Conservation (phyloP, 2,888 invertebrate species). For the Suillia variegata region DNA sequence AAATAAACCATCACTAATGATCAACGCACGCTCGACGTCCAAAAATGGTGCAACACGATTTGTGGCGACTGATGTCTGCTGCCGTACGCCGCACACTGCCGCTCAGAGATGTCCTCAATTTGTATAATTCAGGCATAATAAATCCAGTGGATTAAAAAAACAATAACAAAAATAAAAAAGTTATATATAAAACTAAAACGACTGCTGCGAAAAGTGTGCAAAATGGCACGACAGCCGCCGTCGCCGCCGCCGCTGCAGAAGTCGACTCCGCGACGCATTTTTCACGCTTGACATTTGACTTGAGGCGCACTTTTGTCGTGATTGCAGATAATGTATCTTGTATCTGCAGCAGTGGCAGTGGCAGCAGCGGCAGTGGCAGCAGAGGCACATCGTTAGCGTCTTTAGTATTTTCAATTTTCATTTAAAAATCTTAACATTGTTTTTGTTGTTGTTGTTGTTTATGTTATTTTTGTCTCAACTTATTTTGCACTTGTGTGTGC, state of each 20-base stretch:
- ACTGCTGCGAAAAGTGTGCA: slow-evolving; percentile 4
- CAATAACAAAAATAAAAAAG: too few species aligned
- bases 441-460: background rate
- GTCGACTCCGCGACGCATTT: slow-evolving; percentile 56
- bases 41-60: slow-evolving; percentile 50
- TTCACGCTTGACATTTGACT: slow-evolving; percentile 60
- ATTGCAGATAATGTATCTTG: background rate
- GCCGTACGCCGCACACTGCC: background rate
- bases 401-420: background rate
- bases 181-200: too few species aligned
- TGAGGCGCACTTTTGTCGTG: slow-evolving; percentile 50
- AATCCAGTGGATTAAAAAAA: background rate
- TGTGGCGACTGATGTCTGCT: slow-evolving; percentile 27
- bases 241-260: slow-evolving; percentile 37
- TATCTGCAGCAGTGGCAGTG: background rate
- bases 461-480: background rate
- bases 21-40: slow-evolving; percentile 52
- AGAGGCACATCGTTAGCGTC: too few species aligned
- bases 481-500: background rate
- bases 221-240: slow-evolving; percentile 2
- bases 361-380: background rate
- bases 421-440: background rate
- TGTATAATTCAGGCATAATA: slow-evolving; percentile 1
- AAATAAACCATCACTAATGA: slow-evolving; percentile 49
- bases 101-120: slow-evolving; percentile 10